These are phyloP conservation scores for Diadumene lineata DNA, from an alignment of 92 coral and sea anemone genomes.

Conservation along the genomic window DNA sequence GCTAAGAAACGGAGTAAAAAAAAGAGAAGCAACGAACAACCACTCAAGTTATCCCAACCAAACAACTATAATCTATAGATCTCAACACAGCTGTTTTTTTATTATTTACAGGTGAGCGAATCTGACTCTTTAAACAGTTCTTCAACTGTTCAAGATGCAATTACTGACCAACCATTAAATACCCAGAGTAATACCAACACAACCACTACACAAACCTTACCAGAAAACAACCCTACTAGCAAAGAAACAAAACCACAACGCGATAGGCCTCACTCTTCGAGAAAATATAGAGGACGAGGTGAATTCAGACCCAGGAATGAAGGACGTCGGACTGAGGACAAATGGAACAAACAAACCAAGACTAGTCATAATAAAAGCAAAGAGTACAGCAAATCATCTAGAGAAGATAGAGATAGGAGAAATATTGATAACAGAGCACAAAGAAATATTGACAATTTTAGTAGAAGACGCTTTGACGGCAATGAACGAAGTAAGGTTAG, in stretches of 20 bases:
- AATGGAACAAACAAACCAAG: not conserved
- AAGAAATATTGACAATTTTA: not conserved
- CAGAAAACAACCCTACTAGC: not conserved
- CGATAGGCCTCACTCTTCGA: conserved; percentile 16
- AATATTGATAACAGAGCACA: not conserved
- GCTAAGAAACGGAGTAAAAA: too few relatives aligned
- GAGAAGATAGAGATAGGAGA: not conserved
- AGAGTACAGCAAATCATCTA: not conserved
- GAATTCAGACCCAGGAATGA: conserved; percentile 8
- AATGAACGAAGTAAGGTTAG: not conserved
- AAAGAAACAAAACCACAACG: not conserved
- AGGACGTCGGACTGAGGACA: conserved; percentile 11
- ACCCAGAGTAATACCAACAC: conserved; percentile 6
- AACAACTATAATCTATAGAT: too few relatives aligned
- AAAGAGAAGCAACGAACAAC: too few relatives aligned
- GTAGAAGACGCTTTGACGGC: not conserved
- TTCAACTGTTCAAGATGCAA: not conserved
- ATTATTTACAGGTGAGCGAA: not conserved
- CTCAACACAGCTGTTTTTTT: too few relatives aligned
- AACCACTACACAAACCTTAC: not conserved
- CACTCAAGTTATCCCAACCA: too few relatives aligned
- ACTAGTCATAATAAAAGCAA: not conserved
- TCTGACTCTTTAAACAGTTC: not conserved
- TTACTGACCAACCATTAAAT: not conserved
- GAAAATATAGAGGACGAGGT: conserved; percentile 19